Conservation (phyloP, 2,888 invertebrate genomes). For the Ashinkailepas kermadecensis region DNA sequence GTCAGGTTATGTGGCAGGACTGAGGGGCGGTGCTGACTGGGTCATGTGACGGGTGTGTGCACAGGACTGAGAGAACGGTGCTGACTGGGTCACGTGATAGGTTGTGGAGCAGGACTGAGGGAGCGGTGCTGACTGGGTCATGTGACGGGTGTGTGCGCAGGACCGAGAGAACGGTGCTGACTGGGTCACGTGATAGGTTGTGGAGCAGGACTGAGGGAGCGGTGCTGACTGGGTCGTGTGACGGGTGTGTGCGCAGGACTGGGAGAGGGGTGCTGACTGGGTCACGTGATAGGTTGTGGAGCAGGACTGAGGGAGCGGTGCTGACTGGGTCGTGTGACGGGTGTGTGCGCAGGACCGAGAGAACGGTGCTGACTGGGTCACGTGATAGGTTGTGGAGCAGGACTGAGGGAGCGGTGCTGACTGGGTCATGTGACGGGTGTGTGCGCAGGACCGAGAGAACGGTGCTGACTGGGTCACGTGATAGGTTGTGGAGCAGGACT, state of each 20-base stretch:
- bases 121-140: too few relatives aligned
- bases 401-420: slow-evolving; percentile 34
- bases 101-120: too few relatives aligned
- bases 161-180: too few relatives aligned
- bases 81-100: too few relatives aligned
- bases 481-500: slow-evolving; percentile 54
- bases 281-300: not conserved
- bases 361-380: slow-evolving; percentile 48
- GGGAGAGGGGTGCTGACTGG: not conserved
- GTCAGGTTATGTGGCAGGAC: not conserved
- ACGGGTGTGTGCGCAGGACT: slow-evolving; percentile 54
- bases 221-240: slow-evolving; percentile 54
- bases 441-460: slow-evolving; percentile 1
- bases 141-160: too few relatives aligned
- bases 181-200: too few relatives aligned
- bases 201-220: slow-evolving; percentile 17
- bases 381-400: slow-evolving; percentile 58
- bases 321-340: not conserved
- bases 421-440: not conserved
- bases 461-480: slow-evolving; percentile 53
- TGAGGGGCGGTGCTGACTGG: too few relatives aligned
- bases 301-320: not conserved
- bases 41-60: too few relatives aligned
- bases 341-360: not conserved
- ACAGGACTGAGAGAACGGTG: too few relatives aligned